Evolutionary conservation across 2,113 vertebrate genomes (phyloP).

Genomic region (Heterotilapia buettikoferi): DNA sequence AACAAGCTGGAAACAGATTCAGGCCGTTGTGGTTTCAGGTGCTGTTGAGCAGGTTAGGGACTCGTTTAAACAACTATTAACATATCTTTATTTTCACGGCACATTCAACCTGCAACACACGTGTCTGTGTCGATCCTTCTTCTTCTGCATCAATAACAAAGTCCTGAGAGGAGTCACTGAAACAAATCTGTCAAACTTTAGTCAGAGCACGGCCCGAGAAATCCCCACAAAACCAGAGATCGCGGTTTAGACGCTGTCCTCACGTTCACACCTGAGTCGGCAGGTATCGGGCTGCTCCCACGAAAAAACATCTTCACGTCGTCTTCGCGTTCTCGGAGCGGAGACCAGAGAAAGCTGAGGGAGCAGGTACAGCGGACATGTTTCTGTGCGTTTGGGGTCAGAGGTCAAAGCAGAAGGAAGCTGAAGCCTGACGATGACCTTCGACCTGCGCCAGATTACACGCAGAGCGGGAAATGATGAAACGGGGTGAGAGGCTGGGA

Average conservation of each 20-base stretch:
- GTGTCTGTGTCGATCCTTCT: not conserved
- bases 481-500: not conserved
- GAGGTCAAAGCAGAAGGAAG: slow-evolving; percentile 17
- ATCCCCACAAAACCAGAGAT: not conserved
- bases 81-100: not conserved
- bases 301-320: not conserved
- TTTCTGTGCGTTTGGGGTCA: not conserved
- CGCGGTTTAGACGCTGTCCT: not conserved
- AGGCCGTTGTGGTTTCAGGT: not conserved
- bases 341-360: not conserved
- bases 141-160: not conserved
- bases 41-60: not conserved
- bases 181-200: not conserved
- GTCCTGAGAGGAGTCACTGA: not conserved
- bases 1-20: not conserved
- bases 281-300: not conserved
- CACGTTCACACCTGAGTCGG: not conserved
- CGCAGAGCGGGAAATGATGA: not conserved
- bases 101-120: not conserved
- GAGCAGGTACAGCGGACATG: not conserved
- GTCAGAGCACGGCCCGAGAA: not conserved
- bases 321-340: not conserved
- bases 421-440: slow-evolving; percentile 6
- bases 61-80: not conserved
- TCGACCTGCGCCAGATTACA: slow-evolving; percentile 2